Base-by-base conservation (phyloP, 2,888 invertebrate genomes). In the Campoletis raptor region DNA sequence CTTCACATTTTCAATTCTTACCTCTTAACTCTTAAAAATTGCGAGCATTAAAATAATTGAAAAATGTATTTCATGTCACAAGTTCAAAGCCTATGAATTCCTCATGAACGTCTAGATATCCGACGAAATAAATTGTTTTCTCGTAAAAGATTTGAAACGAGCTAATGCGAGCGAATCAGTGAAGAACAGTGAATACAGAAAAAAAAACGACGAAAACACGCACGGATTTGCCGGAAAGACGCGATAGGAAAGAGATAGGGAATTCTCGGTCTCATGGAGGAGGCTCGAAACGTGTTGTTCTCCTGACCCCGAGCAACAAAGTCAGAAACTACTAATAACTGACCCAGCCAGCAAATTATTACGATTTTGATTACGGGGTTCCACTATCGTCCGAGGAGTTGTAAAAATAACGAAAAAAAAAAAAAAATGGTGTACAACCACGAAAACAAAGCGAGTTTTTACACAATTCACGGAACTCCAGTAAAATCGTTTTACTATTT, bases 281-380 rank as follows among this genome's bases (percentile, higher is more conserved):
- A 45, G 36, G 72, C 48, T 48, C 74, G 4, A 24, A 74, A 15
- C 74, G 37, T 42, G 54, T 40, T 73, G 48, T 74, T 57, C 74
- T 57, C 40, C 57, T 57, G 74, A 74, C 40, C 74, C 57, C 74
- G 40, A 37, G 57, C 37, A 57, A 40, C 57, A 40, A 40, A 37
- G 40, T 40, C 24, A 37, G 37, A 21, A 74, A 54, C 74, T 54
- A 42, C 67, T 21, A 48, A 57, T 73, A 73, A 73, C 73, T 73
- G 54, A 72, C 54, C 72, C 30, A 81, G 66, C 57, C 76, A 77
- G 64, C 72, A 78, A 77, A 78, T 85, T 85, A 77, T 85, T 77
- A 72, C 72, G 66, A 81, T 73, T 81, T 72, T 85, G 81, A 85
- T 85, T 85, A 78, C 85, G 73, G 81, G 85, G 21, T 69, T 69